Conservation (phyloP, 2,113 vertebrate species). For the Thinocorus orbignyianus region DNA sequence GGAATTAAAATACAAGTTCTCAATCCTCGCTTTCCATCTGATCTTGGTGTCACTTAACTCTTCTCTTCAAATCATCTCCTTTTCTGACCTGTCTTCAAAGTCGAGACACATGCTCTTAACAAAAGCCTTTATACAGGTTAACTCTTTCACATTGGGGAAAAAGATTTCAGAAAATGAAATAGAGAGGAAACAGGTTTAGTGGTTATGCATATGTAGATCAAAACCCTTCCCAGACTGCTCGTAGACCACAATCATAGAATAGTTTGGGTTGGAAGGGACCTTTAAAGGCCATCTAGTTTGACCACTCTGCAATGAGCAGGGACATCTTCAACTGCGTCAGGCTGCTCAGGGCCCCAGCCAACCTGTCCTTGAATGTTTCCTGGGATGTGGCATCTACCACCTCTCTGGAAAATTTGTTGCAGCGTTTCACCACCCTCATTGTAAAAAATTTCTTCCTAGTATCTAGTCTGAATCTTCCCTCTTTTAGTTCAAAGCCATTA, state of each 20-base stretch:
- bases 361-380: background rate
- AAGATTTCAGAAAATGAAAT: background rate
- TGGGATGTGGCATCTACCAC: background rate
- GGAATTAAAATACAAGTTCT: background rate
- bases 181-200: background rate
- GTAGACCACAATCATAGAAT: background rate
- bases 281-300: background rate
- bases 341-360: background rate
- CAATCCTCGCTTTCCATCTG: background rate
- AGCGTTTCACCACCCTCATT: background rate
- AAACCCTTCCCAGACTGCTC: background rate
- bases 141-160: background rate
- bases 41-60: background rate
- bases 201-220: background rate
- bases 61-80: background rate
- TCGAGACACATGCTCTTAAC: background rate
- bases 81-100: background rate
- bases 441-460: background rate
- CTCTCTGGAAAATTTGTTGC: background rate
- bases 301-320: background rate
- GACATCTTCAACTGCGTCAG: background rate
- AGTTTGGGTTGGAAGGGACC: background rate
- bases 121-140: background rate
- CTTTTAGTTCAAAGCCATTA: background rate
- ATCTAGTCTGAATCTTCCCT: background rate